Evolutionary conservation across 2,888 invertebrate species (phyloP), one percentile per base, ranked within the genome.

Genomic region (Tortrix viridana): DNA sequence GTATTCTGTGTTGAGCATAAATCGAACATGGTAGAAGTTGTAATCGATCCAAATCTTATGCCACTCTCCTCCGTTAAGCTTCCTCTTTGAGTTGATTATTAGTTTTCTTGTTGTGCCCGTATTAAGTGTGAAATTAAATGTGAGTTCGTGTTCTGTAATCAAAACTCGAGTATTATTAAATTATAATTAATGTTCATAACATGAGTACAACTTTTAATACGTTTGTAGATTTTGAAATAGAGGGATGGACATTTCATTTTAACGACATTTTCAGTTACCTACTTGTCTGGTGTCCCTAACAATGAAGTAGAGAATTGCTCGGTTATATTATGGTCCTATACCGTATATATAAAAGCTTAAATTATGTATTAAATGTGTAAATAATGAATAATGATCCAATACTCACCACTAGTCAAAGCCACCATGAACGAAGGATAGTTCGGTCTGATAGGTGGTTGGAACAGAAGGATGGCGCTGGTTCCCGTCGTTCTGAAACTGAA

Each of bases 21-120:
- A 97, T 68, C 98, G 92, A 38, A 98, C 97, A 82, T 98, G 98
- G 84, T 98, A 97, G 81, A 96, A 96, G 87, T 98, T 98, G 82
- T 98, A 97, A 89, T 98, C 98, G 67, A 98, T 97, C 96, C 97
- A 97, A 69, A 98, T 95, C 88, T 98, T 97, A 84, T 98, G 98
- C 98, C 98, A 98, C 82, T 98, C 97, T 1, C 98, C 98, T 55
- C 96, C 96, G 81, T 98, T 98, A 52, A 98, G 92, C 79, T 96
- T 95, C 49, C 96, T 93, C 69, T 95, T 94, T 3, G 97, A 97
- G 76, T 95, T 95, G 67, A 98, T 96, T 48, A 96, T 96, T 65
- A 97, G 89, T 79, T 96, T 96, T 69, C 96, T 94, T 52, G 96
- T 95, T 6, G 95, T 95, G 0, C 96, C 97, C 41, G 96, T 97